Base-by-base conservation (phyloP, 2,888 invertebrate genomes). In the Spilosoma lubricipeda region DNA sequence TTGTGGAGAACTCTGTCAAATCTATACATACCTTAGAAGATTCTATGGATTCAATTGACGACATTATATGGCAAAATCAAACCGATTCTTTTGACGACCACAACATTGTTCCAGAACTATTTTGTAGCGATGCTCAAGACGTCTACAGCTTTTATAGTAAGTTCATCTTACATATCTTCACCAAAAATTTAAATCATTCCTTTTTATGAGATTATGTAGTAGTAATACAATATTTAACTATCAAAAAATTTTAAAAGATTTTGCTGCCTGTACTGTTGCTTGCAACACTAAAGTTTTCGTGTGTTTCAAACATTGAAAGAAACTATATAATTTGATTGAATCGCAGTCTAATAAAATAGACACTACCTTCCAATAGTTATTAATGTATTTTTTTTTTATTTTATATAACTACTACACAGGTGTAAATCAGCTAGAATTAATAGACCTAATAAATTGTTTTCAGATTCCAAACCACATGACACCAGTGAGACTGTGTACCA, bases 1-100 rank as follows among this genome's bases (percentile, higher is more conserved):
- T 92, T 59, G 75, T 94, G 63, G 90, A 93, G 5, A 87, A 86
- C 33, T 84, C 87, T 0, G 73, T 71, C 18, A 83, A 85, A 45
- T 91, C 94, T 20, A 77, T 91, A n/a, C 85, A 94, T 79, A 90
- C 91, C 3, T 13, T 94, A 33, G 86, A 89, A 11, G 85, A 84
- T 72, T 89, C 89, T 0, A 75, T 84, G 39, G 67, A 75, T 9
- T 84, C 87, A n/a, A 75, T 73, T 39, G 83, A 86, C 9, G 75
- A 76, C 13, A 42, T 52, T 39, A 8, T 48, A 30, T 83, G 80
- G 69, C 73, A 76, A 27, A 79, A 81, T 69, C 74, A 69, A 30
- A 77, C 71, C 30, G 85, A 82, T 8, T 79, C 82, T 74, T 78
- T 78, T 70, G 75, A 87, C 72, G 77, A 80, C 64, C 75, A 83